These are phyloP conservation scores for Myoxocephalus aenaeus DNA, from an alignment of 2,797 vertebrate species.

Conservation along the genomic window DNA sequence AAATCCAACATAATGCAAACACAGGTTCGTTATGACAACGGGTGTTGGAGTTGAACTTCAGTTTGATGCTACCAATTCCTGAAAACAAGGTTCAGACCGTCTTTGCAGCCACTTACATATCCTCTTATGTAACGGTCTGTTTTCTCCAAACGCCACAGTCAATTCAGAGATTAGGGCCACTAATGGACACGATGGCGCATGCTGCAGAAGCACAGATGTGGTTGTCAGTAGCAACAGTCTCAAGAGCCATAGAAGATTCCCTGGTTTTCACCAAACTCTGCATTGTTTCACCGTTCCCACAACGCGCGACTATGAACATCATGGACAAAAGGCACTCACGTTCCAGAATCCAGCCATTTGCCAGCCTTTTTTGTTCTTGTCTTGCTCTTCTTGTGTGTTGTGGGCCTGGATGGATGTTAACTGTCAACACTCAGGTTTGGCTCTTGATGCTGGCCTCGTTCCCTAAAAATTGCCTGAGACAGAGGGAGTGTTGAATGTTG, in stretches of 20 bases:
- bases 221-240: slow-evolving; percentile 54
- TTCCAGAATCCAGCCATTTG: slow-evolving; percentile 13
- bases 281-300: background rate
- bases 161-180: slow-evolving; percentile 13
- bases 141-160: background rate
- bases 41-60: background rate
- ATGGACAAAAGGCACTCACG: slow-evolving; percentile 8
- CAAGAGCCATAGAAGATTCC: slow-evolving; percentile 6
- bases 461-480: slow-evolving; percentile 10
- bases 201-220: slow-evolving; percentile 20
- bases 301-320: background rate
- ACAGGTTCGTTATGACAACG: background rate
- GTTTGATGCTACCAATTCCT: background rate
- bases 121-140: background rate
- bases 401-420: slow-evolving; percentile 12
- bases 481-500: background rate
- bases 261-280: background rate
- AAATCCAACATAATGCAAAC: background rate
- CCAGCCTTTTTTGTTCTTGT: slow-evolving; percentile 10
- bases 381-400: slow-evolving; percentile 22
- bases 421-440: slow-evolving; percentile 32
- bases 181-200: slow-evolving; percentile 21
- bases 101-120: background rate
- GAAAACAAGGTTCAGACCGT: background rate
- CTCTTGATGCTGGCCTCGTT: slow-evolving; percentile 28